Base-by-base conservation (phyloP, 2,113 vertebrate genomes). In the Sylvilagus bachmani region DNA sequence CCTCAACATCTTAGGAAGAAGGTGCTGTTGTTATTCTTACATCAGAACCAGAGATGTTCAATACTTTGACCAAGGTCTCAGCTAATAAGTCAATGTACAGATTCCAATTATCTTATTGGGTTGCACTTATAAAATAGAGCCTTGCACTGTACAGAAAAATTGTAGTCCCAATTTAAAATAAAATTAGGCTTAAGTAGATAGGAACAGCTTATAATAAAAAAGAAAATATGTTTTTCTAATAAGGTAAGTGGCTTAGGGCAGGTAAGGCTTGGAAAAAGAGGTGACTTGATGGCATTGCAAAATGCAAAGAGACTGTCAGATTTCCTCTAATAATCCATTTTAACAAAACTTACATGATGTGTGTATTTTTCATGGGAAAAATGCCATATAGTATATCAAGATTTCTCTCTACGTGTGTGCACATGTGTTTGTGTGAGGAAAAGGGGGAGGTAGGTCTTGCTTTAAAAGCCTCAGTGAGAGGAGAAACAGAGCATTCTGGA, bases 121-220 rank as follows among this genome's bases (percentile, higher is more conserved):
- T 81, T 95, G 38, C 79, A 44, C 70, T 90, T 96, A 53, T 69
- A 86, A 79, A 81, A 36, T 53, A 92, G 53, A 93, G 71, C 61
- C 53, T 44, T 94, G 0, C 31, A 13, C 24, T 96, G 7, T 49
- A 1, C 67, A 85, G 62, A 6, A 6, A 94, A 71, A 81, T 83
- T 38, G 51, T 73, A 19, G 44, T 85, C 24, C 73, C 53, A 92
- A 0, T 74, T 27, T 90, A 71, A 71, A 84, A 69, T 5, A 58
- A 93, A 94, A 81, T 87, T 21, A 90, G 38, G 33, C 58, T 79
- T 78, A 81, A 84, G 5, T 82, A 88, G 13, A 81, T 90, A 31
- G 21, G 70, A 86, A 73, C 33, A 70, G 17, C 79, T 80, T 89
- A 73, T 16, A 78, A 70, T 93, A 33, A 79, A 80, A 86, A 83